Base-by-base conservation (phyloP, 2,888 invertebrate species). In the Cepaea hortensis region DNA sequence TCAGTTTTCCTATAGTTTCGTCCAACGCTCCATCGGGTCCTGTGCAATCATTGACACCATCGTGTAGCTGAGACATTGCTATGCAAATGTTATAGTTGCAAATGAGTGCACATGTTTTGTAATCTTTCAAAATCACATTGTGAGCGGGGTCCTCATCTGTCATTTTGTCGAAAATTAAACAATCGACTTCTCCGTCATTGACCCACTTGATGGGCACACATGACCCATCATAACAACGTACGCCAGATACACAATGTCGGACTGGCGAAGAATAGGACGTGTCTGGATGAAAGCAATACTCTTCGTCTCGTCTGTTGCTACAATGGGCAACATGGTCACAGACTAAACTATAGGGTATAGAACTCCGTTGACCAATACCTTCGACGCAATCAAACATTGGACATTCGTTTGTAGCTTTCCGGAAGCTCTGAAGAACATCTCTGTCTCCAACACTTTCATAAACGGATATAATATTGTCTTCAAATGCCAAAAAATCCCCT, bases 131-230 rank as follows among this genome's bases (percentile, higher is more conserved):
- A n/a, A n/a, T n/a, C 20, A 11, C 11, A 13, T n/a, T 55, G 11
- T 3, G 3, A n/a, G 7, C 6, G 0, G 20, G n/a, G 3, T 9
- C 55, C 55, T 77, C 77, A 77, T 77, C 77, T 11, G 50, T 77
- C 11, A 2, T 3, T 2, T n/a, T 3, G 9, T 2, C 55, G 7
- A 9, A 55, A 5, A 77, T 7, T 55, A 0, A 11, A n/a, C 77
- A 77, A 77, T 77, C 77, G 11, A 77, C n/a, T 77, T 77, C 77
- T 3, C 77, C 77, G n/a, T 77, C 77, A 61, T 55, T n/a, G 13
- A 55, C 3, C 35, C 3, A 65, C 18, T 80, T 62, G 15, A 11
- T 3, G 7, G 18, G 65, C 18, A 80, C 11, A 80, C 80, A 80
- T 18, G 80, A 65, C 23, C 80, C 80, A 46, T 80, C 80, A 46